These are phyloP conservation scores for Ptychochromis oligacanthus DNA, from an alignment of 2,113 vertebrate species.

Conservation along the genomic window DNA sequence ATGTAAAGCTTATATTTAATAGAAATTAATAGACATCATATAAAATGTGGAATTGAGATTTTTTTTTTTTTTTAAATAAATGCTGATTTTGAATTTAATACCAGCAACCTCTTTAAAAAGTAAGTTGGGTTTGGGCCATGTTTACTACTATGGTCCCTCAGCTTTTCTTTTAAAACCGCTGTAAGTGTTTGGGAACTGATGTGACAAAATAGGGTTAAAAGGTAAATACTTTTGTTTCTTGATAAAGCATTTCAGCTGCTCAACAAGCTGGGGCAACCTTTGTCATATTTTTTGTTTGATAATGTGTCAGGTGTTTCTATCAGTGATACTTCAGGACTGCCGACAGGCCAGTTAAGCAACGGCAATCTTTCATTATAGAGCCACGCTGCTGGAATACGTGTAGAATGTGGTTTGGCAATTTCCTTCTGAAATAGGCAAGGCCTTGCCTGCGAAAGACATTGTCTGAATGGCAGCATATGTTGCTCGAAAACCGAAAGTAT, in stretches of 20 bases:
- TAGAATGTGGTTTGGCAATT: neutral
- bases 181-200: too few species aligned
- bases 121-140: accelerated
- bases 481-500: neutral
- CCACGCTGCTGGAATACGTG: accelerated
- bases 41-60: neutral
- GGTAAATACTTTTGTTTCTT: neutral
- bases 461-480: neutral
- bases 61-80: neutral
- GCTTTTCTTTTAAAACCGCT: too few species aligned
- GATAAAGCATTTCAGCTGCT: neutral
- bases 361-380: neutral
- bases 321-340: accelerated
- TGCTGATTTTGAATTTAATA: neutral
- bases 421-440: neutral
- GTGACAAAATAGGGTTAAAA: neutral
- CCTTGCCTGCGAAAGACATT: neutral
- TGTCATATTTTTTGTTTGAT: neutral
- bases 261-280: neutral
- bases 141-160: neutral
- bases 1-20: too few species aligned
- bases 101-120: neutral
- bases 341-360: neutral
- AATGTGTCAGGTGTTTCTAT: neutral
- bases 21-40: too few species aligned